Conservation (phyloP, 2,113 vertebrate genomes). For the Anhinga anhinga region DNA sequence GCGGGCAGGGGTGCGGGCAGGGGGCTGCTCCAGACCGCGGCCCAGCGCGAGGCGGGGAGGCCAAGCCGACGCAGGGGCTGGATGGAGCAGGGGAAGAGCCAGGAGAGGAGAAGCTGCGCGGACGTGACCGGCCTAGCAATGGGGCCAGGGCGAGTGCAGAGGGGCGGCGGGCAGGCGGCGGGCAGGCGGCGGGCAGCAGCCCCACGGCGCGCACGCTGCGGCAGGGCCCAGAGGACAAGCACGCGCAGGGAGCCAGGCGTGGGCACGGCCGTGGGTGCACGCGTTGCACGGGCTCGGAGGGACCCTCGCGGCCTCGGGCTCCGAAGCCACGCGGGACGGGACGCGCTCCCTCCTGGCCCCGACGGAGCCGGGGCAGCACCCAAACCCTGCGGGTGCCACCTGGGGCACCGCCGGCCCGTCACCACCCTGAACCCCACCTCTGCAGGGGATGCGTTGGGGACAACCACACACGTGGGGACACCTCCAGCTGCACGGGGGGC, state of each 20-base stretch:
- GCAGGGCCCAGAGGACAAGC: not conserved
- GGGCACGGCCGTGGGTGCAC: not conserved
- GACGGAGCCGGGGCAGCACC: not conserved
- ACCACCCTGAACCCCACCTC: not conserved
- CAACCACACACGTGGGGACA: rapidly evolving
- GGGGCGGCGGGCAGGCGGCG: not conserved
- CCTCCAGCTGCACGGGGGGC: not conserved
- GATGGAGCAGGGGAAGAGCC: not conserved
- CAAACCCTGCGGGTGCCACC: not conserved
- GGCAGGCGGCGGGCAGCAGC: not conserved
- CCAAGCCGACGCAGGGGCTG: not conserved
- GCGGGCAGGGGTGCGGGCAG: not conserved
- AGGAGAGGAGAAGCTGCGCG: not conserved
- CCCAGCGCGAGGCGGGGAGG: not conserved
- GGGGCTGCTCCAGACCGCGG: not conserved
- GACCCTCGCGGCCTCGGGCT: not conserved
- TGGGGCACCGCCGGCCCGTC: not conserved
- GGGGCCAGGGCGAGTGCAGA: not conserved
- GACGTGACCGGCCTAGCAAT: not conserved
- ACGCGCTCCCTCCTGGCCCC: not conserved
- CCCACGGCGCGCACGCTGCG: rapidly evolving
- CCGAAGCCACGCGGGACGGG: not conserved
- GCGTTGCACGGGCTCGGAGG: rapidly evolving
- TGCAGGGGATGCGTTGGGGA: not conserved
- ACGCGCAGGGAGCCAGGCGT: not conserved